Evolutionary conservation across 2,888 invertebrate genomes (phyloP).

Genomic region (Caenorhabditis sp.): DNA sequence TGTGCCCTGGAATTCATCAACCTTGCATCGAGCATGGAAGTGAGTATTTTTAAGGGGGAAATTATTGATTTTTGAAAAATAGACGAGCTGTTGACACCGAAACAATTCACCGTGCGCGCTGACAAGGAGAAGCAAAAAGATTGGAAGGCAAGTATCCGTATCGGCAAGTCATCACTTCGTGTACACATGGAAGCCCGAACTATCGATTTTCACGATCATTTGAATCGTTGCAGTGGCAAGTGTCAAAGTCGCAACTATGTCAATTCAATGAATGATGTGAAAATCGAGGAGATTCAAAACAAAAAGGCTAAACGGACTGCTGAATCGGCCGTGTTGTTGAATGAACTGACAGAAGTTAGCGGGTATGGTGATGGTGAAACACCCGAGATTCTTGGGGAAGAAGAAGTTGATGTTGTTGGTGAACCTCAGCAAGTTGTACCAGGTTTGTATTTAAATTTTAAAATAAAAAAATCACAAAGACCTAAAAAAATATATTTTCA

Average conservation of each 20-base stretch:
- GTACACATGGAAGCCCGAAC: constrained; percentile 71
- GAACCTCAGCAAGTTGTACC: background rate
- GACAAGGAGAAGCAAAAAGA: constrained; percentile 72
- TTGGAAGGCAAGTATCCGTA: constrained; percentile 72
- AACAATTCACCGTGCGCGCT: constrained; percentile 71
- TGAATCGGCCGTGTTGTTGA: background rate
- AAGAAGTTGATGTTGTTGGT: background rate
- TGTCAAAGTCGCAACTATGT: constrained; percentile 70
- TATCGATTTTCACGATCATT: constrained; percentile 71
- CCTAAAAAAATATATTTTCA: too few species aligned
- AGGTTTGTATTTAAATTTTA: too few species aligned
- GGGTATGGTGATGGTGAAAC: constrained; percentile 3
- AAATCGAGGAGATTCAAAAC: constrained; percentile 10
- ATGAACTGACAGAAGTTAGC: constrained; percentile 14
- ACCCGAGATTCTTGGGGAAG: background rate
- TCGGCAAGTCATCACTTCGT: constrained; percentile 67
- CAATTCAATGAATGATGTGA: constrained; percentile 10
- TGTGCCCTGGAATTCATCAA: constrained; percentile 72
- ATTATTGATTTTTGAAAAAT: too few species aligned
- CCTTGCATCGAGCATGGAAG: constrained; percentile 70
- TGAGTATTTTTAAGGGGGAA: too few species aligned
- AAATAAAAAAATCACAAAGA: too few species aligned
- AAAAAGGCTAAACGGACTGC: constrained; percentile 16
- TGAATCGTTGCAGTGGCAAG: constrained; percentile 71
- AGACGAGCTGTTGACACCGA: constrained; percentile 71